A percentile compares a stretch with the other conserved stretches of the same genome.
Evolutionary conservation across 2,888 invertebrate genomes (phyloP).

Genomic region (Ichneumoninae sp.): DNA sequence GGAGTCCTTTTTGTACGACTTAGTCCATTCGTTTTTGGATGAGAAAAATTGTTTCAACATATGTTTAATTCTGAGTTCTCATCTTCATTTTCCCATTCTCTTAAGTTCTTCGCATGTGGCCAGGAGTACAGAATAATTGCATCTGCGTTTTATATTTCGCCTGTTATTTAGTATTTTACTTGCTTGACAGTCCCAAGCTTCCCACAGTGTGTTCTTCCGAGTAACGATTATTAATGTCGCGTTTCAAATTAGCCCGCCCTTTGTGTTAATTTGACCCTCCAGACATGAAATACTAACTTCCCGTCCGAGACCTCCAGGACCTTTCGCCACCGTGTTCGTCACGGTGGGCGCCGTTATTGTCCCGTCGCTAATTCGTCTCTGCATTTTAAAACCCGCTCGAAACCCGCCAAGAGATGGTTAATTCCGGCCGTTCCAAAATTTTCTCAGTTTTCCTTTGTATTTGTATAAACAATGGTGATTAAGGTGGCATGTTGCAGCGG

Average conservation of each 20-base stretch:
- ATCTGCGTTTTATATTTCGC: no score
- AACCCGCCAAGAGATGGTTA: background rate
- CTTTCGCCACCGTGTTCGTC: background rate
- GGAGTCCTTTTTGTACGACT: no score
- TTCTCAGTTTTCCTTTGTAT: slow-evolving; percentile 13
- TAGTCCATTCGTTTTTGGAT: no score
- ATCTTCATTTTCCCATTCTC: no score
- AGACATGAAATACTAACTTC: background rate
- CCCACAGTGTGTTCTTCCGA: no score
- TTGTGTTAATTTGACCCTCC: background rate
- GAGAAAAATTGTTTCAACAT: no score
- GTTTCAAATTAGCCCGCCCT: background rate
- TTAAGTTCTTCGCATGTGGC: no score
- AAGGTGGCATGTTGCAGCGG: slow-evolving; percentile 19
- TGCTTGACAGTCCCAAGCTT: no score
- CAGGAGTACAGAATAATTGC: no score
- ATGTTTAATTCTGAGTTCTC: no score
- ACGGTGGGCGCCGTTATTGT: background rate
- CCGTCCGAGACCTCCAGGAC: background rate
- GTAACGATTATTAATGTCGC: background rate
- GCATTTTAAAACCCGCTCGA: background rate
- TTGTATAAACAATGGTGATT: slow-evolving; percentile 34
- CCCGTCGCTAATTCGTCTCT: background rate
- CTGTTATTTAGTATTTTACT: no score
- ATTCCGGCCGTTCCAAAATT: background rate